Conservation (phyloP, 30 jellyfish, hydroid and myxozoan genomes). For the Nemopilema nomurai region DNA sequence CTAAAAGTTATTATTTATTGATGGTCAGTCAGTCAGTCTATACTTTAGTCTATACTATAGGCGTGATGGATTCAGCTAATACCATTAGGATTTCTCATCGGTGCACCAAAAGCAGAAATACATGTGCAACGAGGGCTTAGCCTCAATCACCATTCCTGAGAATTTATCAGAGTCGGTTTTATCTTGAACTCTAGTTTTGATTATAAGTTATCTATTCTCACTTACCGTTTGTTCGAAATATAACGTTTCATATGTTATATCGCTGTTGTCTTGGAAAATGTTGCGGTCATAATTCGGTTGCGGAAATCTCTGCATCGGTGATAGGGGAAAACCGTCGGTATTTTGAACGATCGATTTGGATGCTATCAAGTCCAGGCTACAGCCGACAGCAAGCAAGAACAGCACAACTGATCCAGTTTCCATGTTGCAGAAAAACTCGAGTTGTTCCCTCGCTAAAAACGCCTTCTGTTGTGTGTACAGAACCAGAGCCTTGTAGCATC, state of each 20-base stretch:
- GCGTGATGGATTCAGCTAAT: no score
- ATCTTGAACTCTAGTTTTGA: no score
- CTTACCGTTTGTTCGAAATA: constrained; percentile 62
- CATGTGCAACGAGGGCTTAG: no score
- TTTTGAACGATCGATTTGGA: not conserved
- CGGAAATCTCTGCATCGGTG: constrained; percentile 21
- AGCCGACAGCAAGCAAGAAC: not conserved
- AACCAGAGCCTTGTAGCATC: no score
- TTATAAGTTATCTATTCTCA: not conserved
- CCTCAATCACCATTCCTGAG: no score
- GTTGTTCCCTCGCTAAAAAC: not conserved
- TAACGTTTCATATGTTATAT: constrained; percentile 32
- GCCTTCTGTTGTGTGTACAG: not conserved
- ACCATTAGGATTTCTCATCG: no score
- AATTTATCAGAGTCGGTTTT: no score
- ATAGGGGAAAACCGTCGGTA: not conserved
- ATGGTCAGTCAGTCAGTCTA: no score
- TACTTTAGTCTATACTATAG: no score
- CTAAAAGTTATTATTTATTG: no score
- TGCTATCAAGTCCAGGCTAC: not conserved
- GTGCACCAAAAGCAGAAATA: no score
- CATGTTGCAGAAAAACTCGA: not conserved
- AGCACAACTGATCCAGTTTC: not conserved
- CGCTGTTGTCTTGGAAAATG: constrained; percentile 29
- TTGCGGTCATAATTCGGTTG: constrained; percentile 9